These are phyloP conservation scores for Phrynocephalus versicolor DNA, from an alignment of 2,113 vertebrate genomes.

Conservation along the genomic window DNA sequence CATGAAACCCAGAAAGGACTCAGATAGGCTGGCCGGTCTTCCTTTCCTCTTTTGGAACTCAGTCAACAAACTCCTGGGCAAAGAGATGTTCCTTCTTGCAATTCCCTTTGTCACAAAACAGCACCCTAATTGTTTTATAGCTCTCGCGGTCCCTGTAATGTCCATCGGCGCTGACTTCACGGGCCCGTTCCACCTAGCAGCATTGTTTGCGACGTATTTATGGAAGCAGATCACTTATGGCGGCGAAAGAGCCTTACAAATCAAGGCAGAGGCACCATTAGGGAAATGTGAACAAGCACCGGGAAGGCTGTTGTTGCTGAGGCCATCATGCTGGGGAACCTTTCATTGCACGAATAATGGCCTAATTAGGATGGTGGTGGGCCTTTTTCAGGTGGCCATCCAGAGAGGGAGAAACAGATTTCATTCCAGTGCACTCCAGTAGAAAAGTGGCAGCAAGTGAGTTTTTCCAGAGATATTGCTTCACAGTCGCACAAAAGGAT, in stretches of 20 bases:
- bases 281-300: constrained; percentile 47
- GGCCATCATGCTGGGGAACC: constrained; percentile 40
- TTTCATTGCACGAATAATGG: constrained; percentile 55
- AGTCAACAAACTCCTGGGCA: too few species aligned
- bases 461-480: too few species aligned
- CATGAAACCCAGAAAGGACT: too few species aligned
- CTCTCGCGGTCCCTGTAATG: constrained; percentile 44
- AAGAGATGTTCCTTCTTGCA: too few species aligned
- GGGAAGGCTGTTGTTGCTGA: constrained; percentile 51
- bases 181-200: constrained; percentile 50
- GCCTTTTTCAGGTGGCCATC: constrained; percentile 37
- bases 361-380: constrained; percentile 44
- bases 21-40: too few species aligned
- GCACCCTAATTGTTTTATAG: constrained; percentile 45
- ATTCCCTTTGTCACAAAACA: background rate
- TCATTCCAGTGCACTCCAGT: too few species aligned
- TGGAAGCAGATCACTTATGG: constrained; percentile 59
- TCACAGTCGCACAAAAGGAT: background rate
- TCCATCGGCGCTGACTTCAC: constrained; percentile 58
- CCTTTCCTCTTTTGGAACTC: too few species aligned
- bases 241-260: constrained; percentile 58
- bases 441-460: too few species aligned
- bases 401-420: constrained; percentile 12
- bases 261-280: constrained; percentile 52
- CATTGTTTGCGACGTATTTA: constrained; percentile 66